These are phyloP conservation scores for Acleris literana DNA, from an alignment of 2,888 invertebrate species.

Conservation along the genomic window DNA sequence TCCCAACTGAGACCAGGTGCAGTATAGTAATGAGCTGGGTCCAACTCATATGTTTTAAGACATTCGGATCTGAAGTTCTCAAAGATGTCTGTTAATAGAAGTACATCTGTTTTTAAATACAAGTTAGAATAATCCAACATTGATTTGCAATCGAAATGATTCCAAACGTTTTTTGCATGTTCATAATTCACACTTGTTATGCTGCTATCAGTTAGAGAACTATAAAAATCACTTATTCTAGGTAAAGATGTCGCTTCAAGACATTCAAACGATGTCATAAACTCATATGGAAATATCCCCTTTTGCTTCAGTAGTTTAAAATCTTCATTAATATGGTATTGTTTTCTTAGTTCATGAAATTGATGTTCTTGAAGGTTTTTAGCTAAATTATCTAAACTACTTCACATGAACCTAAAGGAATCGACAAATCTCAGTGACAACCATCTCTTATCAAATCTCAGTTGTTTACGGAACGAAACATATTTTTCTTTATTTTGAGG, in stretches of 20 bases:
- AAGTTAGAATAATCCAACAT: constrained; percentile 37
- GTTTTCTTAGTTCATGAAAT: constrained; percentile 17
- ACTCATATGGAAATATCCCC: constrained; percentile 36
- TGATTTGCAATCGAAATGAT: constrained; percentile 21
- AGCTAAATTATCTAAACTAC: constrained; percentile 27
- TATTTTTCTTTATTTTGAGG: constrained; percentile 39
- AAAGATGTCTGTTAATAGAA: constrained; percentile 36
- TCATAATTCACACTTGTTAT: constrained; percentile 26
- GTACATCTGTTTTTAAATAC: constrained; percentile 36
- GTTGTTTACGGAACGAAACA: constrained; percentile 25
- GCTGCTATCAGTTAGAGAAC: constrained; percentile 9
- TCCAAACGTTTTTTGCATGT: constrained; percentile 35
- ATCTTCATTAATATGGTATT: constrained; percentile 1
- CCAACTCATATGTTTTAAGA: constrained; percentile 30
- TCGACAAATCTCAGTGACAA: no score
- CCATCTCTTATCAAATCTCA: constrained; percentile 11
- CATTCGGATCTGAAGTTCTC: constrained; percentile 37
- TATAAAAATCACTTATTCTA: no score
- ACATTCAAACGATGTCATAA: no score
- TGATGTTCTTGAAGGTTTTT: constrained; percentile 19
- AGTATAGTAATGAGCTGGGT: constrained; percentile 37
- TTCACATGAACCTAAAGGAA: constrained; percentile 21
- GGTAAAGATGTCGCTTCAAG: no score
- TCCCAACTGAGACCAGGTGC: constrained; percentile 21
- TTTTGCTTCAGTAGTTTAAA: constrained; percentile 25